These are phyloP conservation scores for Junco hyemalis DNA, from an alignment of 2,113 vertebrate genomes.

Conservation along the genomic window DNA sequence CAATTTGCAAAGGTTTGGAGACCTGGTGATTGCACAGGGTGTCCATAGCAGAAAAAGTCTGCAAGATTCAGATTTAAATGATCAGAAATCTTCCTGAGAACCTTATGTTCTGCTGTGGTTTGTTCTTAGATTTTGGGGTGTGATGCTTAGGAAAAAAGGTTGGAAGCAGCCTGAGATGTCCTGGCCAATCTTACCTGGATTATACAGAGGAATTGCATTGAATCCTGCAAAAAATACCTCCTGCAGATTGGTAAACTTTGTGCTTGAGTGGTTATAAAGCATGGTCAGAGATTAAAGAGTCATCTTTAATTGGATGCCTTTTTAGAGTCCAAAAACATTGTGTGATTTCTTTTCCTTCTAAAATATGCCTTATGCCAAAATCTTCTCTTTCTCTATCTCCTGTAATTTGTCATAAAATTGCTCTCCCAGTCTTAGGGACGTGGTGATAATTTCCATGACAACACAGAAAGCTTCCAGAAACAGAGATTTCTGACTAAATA, in stretches of 20 bases:
- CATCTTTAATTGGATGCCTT: constrained; percentile 5
- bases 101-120: neutral
- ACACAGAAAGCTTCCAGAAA: constrained; percentile 36
- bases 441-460: constrained; percentile 68
- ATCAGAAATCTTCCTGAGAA: neutral
- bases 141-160: neutral
- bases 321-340: neutral
- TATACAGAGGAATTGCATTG: neutral
- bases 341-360: neutral
- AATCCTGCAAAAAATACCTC: neutral
- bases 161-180: neutral
- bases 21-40: neutral
- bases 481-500: constrained; percentile 48
- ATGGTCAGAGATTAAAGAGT: neutral
- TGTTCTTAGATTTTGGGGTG: neutral
- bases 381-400: constrained; percentile 6
- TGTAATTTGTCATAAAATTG: constrained; percentile 47
- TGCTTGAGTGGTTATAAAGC: neutral
- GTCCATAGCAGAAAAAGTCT: neutral
- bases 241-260: neutral
- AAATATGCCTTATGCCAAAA: constrained; percentile 15
- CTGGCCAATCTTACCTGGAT: neutral
- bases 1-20: neutral
- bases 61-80: neutral
- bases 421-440: constrained; percentile 7